These are phyloP conservation scores for Drosophila auraria DNA, from an alignment of 1,140 invertebrate species.

Conservation along the genomic window DNA sequence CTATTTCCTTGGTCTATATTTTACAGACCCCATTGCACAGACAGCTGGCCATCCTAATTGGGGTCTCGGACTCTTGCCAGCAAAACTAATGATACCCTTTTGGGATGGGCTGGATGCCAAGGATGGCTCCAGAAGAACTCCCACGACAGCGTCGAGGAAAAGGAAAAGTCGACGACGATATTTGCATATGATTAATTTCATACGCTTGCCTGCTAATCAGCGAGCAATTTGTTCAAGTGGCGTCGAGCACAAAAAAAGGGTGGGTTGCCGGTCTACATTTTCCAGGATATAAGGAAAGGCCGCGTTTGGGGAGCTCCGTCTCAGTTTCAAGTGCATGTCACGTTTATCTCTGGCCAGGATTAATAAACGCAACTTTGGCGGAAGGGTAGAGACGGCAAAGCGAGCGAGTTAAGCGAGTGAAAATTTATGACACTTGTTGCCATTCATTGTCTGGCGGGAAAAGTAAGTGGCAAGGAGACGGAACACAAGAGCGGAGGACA, in stretches of 20 bases:
- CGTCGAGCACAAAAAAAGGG: slow-evolving; percentile 40
- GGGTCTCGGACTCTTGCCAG: slow-evolving; percentile 1
- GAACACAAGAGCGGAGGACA: neutral
- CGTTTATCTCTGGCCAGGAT: slow-evolving; percentile 78
- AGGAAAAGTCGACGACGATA: slow-evolving; percentile 55
- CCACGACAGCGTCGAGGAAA: slow-evolving; percentile 46
- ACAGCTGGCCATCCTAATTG: slow-evolving; percentile 2
- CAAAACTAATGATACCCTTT: slow-evolving; percentile 33
- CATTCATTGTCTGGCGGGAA: slow-evolving; percentile 44
- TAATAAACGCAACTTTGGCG: slow-evolving; percentile 67
- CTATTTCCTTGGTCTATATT: neutral
- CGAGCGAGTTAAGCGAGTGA: slow-evolving; percentile 53
- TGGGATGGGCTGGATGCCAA: neutral
- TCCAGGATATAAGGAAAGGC: slow-evolving; percentile 32
- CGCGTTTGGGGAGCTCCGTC: slow-evolving; percentile 35
- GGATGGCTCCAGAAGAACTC: slow-evolving; percentile 9
- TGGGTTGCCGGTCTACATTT: slow-evolving; percentile 1
- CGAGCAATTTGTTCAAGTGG: slow-evolving; percentile 76
- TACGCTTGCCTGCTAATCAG: slow-evolving; percentile 83
- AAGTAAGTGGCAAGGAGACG: slow-evolving; percentile 19
- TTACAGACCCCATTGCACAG: neutral
- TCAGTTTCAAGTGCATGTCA: slow-evolving; percentile 72
- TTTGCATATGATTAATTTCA: slow-evolving; percentile 84
- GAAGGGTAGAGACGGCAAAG: slow-evolving; percentile 39
- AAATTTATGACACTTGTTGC: slow-evolving; percentile 84